Percentiles rank a stretch among this genome's conserved stretches.
Conservation (phyloP, 2,113 vertebrate genomes). For the Gorilla gorilla region DNA sequence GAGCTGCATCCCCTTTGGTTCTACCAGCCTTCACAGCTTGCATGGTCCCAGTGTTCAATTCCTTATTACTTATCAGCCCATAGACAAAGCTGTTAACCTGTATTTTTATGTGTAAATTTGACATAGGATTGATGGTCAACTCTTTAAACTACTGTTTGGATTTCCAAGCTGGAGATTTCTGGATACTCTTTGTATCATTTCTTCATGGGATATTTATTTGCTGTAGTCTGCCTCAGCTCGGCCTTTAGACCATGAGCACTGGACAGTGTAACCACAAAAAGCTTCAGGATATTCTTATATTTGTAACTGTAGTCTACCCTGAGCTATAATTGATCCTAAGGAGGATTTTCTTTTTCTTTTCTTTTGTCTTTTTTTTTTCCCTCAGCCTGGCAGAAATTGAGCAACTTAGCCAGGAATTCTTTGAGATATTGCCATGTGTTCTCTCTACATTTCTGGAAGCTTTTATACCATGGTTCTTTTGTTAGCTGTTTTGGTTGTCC, state of each 20-base stretch:
- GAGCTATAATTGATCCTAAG: neutral
- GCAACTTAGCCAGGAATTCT: slow-evolving; percentile 5
- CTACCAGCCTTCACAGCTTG: neutral
- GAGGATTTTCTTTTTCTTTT: neutral
- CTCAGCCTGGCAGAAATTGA: neutral
- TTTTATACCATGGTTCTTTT: neutral
- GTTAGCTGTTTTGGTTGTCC: slow-evolving; percentile 8
- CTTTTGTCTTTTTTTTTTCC: neutral
- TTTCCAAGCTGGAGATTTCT: neutral
- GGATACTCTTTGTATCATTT: neutral
- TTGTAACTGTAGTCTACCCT: neutral
- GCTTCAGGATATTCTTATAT: neutral
- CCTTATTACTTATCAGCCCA: neutral
- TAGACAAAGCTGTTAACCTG: neutral
- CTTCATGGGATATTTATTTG: neutral
- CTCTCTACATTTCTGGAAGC: neutral
- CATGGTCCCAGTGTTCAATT: neutral
- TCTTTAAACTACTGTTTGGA: neutral
- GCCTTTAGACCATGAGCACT: neutral
- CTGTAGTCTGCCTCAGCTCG: neutral
- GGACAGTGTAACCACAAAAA: neutral
- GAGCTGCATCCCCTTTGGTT: no score
- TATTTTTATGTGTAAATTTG: neutral
- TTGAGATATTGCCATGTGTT: slow-evolving; percentile 12
- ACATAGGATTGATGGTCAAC: neutral